Percentiles rank a stretch among this genome's conserved stretches.
Conservation (phyloP, 2,888 invertebrate species). For the Eilema sororculum region DNA sequence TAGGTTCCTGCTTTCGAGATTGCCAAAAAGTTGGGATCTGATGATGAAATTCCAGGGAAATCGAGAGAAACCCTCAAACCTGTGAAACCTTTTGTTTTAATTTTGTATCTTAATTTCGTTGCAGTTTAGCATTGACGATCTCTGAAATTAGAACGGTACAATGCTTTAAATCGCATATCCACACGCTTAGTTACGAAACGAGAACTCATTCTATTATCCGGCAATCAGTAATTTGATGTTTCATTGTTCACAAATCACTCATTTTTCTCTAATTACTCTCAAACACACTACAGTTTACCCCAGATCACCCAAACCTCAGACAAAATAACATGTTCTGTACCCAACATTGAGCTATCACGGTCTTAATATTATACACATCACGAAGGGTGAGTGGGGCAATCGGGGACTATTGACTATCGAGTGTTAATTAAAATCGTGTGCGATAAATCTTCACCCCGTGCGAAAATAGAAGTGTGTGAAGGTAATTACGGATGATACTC, state of each 20-base stretch:
- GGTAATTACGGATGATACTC: constrained; percentile 67
- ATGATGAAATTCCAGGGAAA: too few relatives aligned
- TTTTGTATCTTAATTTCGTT: neutral
- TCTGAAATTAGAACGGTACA: neutral
- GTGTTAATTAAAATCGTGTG: constrained; percentile 77
- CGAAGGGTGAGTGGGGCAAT: constrained; percentile 52
- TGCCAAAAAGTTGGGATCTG: too few relatives aligned
- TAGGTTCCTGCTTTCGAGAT: too few relatives aligned
- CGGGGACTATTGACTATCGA: constrained; percentile 64
- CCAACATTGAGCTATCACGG: constrained; percentile 63
- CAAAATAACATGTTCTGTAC: constrained; percentile 12
- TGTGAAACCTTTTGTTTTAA: too few relatives aligned
- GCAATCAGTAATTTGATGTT: constrained; percentile 20
- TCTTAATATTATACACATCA: constrained; percentile 56
- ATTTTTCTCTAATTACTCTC: constrained; percentile 34
- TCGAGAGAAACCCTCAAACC: too few relatives aligned
- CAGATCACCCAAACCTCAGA: constrained; percentile 6
- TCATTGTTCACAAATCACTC: constrained; percentile 27
- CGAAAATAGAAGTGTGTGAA: constrained; percentile 70
- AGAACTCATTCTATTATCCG: neutral
- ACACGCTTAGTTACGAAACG: neutral
- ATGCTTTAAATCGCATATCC: neutral
- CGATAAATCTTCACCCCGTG: constrained; percentile 81
- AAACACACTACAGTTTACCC: constrained; percentile 37
- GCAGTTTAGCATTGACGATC: neutral